Evolutionary conservation across 1,140 invertebrate species (phyloP).

Genomic region (Aphelenchoides fujianensis): DNA sequence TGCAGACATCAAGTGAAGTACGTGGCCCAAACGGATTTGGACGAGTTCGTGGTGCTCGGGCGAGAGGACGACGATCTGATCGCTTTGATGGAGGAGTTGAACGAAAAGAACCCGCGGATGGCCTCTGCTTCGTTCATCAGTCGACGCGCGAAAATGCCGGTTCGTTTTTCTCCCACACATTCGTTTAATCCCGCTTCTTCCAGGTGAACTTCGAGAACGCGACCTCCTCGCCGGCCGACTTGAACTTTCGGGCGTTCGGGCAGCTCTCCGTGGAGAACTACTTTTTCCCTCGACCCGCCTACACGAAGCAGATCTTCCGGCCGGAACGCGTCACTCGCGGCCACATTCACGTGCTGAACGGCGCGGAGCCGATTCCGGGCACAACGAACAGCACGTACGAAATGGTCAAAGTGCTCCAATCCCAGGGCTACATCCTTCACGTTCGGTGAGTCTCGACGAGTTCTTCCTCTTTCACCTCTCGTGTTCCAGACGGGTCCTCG

Average conservation of each 20-base stretch:
- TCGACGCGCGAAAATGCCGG: slow-evolving; percentile 19
- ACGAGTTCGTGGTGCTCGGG: slow-evolving; percentile 16
- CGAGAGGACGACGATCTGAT: neutral
- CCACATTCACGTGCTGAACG: slow-evolving; percentile 8
- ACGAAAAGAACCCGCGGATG: neutral
- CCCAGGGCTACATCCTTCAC: neutral
- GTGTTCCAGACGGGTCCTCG: slow-evolving; percentile 8
- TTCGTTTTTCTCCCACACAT: no score
- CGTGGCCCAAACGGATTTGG: slow-evolving; percentile 28
- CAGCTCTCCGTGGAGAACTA: slow-evolving; percentile 12
- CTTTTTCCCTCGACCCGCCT: slow-evolving; percentile 21
- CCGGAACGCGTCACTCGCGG: slow-evolving; percentile 24
- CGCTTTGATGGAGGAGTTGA: slow-evolving; percentile 11
- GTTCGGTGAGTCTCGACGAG: neutral
- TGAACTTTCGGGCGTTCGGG: neutral
- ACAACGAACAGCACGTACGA: neutral
- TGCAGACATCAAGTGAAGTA: slow-evolving; percentile 23
- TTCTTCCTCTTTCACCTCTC: neutral
- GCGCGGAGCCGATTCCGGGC: slow-evolving; percentile 7
- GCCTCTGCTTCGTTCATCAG: slow-evolving; percentile 18
- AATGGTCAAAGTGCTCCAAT: neutral
- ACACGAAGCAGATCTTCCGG: slow-evolving; percentile 21
- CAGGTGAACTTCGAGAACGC: neutral
- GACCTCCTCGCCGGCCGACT: neutral
- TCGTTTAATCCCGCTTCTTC: no score